These are phyloP conservation scores for Ondatra zibethicus DNA, from an alignment of 2,113 vertebrate genomes.

Conservation along the genomic window DNA sequence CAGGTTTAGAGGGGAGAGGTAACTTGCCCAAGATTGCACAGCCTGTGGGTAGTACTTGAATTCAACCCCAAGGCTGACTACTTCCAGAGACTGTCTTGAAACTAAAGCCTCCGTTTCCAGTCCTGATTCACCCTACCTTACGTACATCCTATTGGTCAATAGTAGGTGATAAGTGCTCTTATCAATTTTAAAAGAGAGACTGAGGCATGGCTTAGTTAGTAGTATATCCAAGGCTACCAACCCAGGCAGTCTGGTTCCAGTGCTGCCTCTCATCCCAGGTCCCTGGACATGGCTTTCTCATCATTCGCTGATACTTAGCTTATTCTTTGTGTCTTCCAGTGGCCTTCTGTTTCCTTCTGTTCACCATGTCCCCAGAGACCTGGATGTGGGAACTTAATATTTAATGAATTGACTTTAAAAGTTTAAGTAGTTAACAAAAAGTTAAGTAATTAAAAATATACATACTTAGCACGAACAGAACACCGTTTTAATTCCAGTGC, in stretches of 20 bases:
- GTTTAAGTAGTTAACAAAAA: not conserved
- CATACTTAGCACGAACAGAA: slow-evolving; percentile 15
- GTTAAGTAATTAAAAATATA: not conserved
- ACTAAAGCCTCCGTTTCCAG: slow-evolving; percentile 31
- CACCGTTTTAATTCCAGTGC: not conserved
- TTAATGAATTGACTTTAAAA: slow-evolving; percentile 38
- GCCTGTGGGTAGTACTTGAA: slow-evolving; percentile 31
- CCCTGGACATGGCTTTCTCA: not conserved
- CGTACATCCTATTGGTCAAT: not conserved
- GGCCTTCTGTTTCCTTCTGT: not conserved
- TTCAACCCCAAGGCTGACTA: not conserved
- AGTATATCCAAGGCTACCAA: not conserved
- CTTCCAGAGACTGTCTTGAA: not conserved
- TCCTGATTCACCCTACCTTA: not conserved
- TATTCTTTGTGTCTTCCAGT: slow-evolving; percentile 41
- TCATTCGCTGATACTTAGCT: not conserved
- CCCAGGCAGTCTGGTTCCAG: not conserved
- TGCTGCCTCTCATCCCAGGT: not conserved
- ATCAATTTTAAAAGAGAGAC: slow-evolving; percentile 57
- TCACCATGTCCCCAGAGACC: not conserved
- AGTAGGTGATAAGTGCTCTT: not conserved
- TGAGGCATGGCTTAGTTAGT: slow-evolving; percentile 26
- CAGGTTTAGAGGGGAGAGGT: slow-evolving; percentile 12
- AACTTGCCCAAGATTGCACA: slow-evolving; percentile 2
- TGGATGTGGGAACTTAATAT: slow-evolving; percentile 48